A percentile compares a stretch with the other conserved stretches of the same genome.
phyloP scores from a whole-genome alignment of 1,140 invertebrate species.

The Aradophagus sp. region DNA sequence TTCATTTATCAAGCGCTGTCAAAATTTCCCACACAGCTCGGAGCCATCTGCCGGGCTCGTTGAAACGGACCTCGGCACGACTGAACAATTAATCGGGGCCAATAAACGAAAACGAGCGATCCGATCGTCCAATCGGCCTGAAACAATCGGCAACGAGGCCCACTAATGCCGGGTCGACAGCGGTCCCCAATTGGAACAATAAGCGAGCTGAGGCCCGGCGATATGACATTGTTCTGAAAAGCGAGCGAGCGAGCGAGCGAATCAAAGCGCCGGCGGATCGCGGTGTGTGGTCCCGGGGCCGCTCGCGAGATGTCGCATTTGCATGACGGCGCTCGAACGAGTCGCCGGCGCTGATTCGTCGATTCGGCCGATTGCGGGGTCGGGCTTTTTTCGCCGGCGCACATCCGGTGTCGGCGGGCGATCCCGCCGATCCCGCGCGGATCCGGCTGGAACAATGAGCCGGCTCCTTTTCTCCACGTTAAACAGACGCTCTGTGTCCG shows the following conservation, averaged over 20 bases:
- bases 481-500: slow-evolving; percentile 42
- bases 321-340: too few species aligned
- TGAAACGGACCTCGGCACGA: too few species aligned
- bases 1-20: too few species aligned
- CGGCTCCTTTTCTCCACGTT: slow-evolving; percentile 55
- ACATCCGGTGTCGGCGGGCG: slow-evolving; percentile 48
- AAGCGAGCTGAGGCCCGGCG: slow-evolving; percentile 9
- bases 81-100: too few species aligned
- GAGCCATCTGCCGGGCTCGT: too few species aligned
- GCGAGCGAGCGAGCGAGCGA: slow-evolving; percentile 2
- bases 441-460: slow-evolving; percentile 51
- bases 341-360: too few species aligned
- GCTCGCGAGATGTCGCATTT: slow-evolving; percentile 37
- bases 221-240: slow-evolving; percentile 35
- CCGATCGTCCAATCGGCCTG: too few species aligned
- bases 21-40: too few species aligned
- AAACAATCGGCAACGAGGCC: slow-evolving; percentile 4
- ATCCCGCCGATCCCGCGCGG: slow-evolving; percentile 35
- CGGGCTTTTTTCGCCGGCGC: slow-evolving; percentile 25
- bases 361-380: slow-evolving; percentile 16
- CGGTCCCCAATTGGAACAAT: slow-evolving; percentile 34
- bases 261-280: slow-evolving; percentile 27
- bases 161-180: too few species aligned
- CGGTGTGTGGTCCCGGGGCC: slow-evolving; percentile 33
- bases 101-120: too few species aligned